Evolutionary conservation across 2,113 vertebrate genomes (phyloP).

Genomic region (Trochalopteron elliotii): DNA sequence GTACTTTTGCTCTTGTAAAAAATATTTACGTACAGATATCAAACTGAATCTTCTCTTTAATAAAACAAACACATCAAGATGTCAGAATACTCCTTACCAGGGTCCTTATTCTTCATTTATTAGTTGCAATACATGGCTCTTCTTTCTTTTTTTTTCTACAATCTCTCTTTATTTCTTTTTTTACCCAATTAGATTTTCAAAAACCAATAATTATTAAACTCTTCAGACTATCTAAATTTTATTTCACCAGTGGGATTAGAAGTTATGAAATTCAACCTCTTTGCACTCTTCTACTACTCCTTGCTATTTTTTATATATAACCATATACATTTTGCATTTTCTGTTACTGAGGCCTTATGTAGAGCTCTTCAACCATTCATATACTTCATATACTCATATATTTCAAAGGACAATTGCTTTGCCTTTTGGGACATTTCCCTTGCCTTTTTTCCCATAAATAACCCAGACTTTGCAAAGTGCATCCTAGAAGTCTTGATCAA

Average conservation of each 20-base stretch:
- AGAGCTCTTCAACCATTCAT: neutral
- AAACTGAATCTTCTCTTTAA: neutral
- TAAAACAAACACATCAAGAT: neutral
- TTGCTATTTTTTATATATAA: neutral
- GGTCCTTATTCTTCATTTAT: neutral
- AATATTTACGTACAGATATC: neutral
- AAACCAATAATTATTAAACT: neutral
- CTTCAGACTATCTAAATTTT: neutral
- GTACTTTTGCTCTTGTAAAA: neutral
- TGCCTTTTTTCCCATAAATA: neutral
- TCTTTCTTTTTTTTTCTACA: neutral
- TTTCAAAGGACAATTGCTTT: neutral
- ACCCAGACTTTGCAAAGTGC: neutral
- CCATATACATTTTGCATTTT: neutral
- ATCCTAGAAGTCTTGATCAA: neutral
- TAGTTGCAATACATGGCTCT: accelerated
- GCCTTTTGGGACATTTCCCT: neutral
- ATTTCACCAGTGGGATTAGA: neutral
- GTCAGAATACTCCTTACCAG: neutral
- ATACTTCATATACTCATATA: neutral
- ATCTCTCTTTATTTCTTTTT: neutral
- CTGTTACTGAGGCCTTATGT: neutral
- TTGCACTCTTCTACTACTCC: neutral
- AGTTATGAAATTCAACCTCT: neutral
- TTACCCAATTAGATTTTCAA: neutral